Conservation (phyloP, 1,140 invertebrate species). For the Drosophila saltans region DNA sequence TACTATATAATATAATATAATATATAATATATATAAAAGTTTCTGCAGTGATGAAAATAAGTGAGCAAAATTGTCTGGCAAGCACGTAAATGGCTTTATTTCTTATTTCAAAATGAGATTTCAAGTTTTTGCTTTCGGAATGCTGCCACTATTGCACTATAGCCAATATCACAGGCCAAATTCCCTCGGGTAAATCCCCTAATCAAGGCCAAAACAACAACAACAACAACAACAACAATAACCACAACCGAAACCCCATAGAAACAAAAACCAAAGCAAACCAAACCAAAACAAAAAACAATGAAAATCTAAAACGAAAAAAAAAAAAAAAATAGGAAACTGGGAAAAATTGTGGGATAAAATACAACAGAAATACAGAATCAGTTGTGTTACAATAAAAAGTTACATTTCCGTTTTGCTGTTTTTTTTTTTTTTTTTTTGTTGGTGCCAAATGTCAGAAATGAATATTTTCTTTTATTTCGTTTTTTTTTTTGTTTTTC, state of each 20-base stretch:
- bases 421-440: neutral
- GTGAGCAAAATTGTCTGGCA: neutral
- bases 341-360: neutral
- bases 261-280: neutral
- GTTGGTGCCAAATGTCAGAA: conserved; percentile 3
- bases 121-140: neutral
- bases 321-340: neutral
- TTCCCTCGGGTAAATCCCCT: conserved; percentile 49
- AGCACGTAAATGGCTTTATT: conserved; percentile 15
- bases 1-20: too few relatives aligned
- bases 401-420: conserved; percentile 6
- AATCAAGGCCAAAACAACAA: conserved; percentile 59
- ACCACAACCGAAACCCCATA: conserved; percentile 10
- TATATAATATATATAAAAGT: conserved; percentile 32
- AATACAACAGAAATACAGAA: neutral
- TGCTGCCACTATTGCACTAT: conserved; percentile 40
- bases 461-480: conserved; percentile 4
- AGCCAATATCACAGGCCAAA: conserved; percentile 59
- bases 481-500: neutral
- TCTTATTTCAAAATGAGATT: conserved; percentile 9
- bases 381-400: conserved; percentile 9
- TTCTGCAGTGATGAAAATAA: conserved; percentile 9
- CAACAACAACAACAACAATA: conserved; percentile 47
- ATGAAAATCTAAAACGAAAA: conserved; percentile 1
- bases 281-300: neutral